Evolutionary conservation across 2,888 invertebrate species (phyloP).

Genomic region (Trachelus iudaicus): DNA sequence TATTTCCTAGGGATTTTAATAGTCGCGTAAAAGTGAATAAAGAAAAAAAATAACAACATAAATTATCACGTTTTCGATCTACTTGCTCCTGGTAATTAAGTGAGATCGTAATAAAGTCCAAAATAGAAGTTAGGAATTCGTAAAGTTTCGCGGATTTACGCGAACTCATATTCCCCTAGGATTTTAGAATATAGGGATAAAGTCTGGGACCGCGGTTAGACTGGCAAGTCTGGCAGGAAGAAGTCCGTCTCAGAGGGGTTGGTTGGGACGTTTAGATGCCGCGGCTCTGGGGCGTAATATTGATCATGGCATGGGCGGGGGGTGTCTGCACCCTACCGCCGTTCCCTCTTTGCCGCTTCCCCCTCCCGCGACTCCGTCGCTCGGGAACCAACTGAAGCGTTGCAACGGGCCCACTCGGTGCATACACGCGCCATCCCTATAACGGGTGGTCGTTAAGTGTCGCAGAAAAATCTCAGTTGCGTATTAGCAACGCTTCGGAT

Average conservation of each 20-base stretch:
- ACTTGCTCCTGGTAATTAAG: neutral
- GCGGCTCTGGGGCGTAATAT: slow-evolving; percentile 62
- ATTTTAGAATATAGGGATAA: slow-evolving; percentile 6
- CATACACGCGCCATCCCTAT: slow-evolving; percentile 2
- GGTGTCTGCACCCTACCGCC: slow-evolving; percentile 59
- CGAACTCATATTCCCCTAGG: neutral
- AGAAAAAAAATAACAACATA: neutral
- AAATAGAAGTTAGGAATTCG: neutral
- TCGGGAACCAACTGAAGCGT: slow-evolving; percentile 48
- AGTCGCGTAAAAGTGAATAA: neutral
- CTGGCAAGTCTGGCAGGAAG: slow-evolving; percentile 45
- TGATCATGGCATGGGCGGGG: slow-evolving; percentile 61
- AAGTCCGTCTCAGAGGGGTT: slow-evolving; percentile 58
- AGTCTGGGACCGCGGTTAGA: slow-evolving; percentile 25
- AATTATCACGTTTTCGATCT: neutral
- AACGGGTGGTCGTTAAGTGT: slow-evolving; percentile 11
- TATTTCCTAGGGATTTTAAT: neutral
- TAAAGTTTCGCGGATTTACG: neutral
- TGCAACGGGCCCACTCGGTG: slow-evolving; percentile 41
- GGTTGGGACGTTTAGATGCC: slow-evolving; percentile 54
- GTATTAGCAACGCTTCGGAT: neutral
- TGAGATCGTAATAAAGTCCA: neutral
- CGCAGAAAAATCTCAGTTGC: neutral
- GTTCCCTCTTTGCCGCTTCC: slow-evolving; percentile 27
- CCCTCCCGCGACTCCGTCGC: slow-evolving; percentile 16